These are phyloP conservation scores for Chrysodeixis includens DNA, from an alignment of 2,888 invertebrate genomes.

Conservation along the genomic window DNA sequence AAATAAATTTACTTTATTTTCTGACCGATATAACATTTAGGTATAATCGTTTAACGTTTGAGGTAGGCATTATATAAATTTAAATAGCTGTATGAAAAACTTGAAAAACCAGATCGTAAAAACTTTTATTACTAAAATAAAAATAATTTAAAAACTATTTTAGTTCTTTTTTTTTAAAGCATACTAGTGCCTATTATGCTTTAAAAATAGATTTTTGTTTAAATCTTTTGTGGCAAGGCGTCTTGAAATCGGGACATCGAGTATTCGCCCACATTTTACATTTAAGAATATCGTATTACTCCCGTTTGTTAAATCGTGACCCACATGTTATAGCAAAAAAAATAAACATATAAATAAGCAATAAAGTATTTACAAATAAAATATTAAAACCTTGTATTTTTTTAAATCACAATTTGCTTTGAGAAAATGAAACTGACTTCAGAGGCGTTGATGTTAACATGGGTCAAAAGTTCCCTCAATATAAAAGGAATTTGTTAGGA, in stretches of 20 bases:
- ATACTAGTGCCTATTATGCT: too few species aligned
- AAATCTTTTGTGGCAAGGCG: too few species aligned
- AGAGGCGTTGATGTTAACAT: conserved; percentile 1
- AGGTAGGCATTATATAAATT: neutral
- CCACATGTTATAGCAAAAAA: too few species aligned
- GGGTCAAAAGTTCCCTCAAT: conserved; percentile 3
- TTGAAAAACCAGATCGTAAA: too few species aligned
- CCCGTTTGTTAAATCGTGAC: too few species aligned
- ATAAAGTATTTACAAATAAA: neutral
- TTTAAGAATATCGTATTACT: too few species aligned
- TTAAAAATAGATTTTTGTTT: too few species aligned
- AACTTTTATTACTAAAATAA: too few species aligned
- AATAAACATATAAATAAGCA: neutral
- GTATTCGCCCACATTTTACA: too few species aligned
- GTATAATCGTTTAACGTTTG: neutral
- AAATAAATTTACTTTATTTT: neutral
- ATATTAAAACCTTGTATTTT: neutral
- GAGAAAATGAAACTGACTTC: conserved; percentile 7
- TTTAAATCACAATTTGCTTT: neutral
- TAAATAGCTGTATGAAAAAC: neutral
- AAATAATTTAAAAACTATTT: too few species aligned
- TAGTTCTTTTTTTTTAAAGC: too few species aligned
- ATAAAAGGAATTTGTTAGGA: neutral
- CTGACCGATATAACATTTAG: neutral
- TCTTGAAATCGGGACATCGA: too few species aligned